Evolutionary conservation across 1,140 invertebrate genomes (phyloP).

Genomic region (Dinothrombium tinctorium): DNA sequence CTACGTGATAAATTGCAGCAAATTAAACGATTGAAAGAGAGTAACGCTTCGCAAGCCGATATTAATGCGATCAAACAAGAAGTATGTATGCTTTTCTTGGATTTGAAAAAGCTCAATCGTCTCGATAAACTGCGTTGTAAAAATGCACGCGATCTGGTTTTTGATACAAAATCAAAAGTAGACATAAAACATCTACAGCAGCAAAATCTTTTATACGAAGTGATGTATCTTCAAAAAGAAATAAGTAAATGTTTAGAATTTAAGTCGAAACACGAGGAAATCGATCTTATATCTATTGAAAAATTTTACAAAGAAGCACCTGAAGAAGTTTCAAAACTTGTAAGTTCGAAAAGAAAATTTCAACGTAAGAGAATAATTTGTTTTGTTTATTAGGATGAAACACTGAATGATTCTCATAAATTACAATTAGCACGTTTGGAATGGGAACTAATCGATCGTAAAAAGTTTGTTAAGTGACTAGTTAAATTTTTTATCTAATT

Average conservation of each 20-base stretch:
- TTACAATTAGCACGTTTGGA: slow-evolving; percentile 59
- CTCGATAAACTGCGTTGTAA: slow-evolving; percentile 64
- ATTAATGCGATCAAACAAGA: neutral
- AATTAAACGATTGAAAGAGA: neutral
- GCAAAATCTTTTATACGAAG: slow-evolving; percentile 86
- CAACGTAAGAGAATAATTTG: neutral
- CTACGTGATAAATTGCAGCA: neutral
- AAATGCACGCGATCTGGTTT: slow-evolving; percentile 42
- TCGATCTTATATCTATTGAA: slow-evolving; percentile 57
- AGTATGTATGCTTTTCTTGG: slow-evolving; percentile 29
- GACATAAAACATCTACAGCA: slow-evolving; percentile 69
- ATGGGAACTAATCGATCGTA: slow-evolving; percentile 72
- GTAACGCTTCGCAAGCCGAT: neutral
- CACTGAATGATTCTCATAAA: slow-evolving; percentile 44
- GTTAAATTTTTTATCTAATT: neutral
- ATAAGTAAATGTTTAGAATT: slow-evolving; percentile 79
- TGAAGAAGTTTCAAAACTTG: slow-evolving; percentile 36
- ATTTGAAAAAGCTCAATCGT: slow-evolving; percentile 67
- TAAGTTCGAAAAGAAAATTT: slow-evolving; percentile 22
- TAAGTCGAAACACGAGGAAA: slow-evolving; percentile 75
- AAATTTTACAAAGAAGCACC: slow-evolving; percentile 67
- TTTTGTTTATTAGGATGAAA: slow-evolving; percentile 29
- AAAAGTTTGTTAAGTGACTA: slow-evolving; percentile 25
- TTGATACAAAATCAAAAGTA: slow-evolving; percentile 50
- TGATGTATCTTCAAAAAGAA: slow-evolving; percentile 74